Conservation (phyloP, 1,140 invertebrate species). For the Cyphomyrmex costatus region DNA sequence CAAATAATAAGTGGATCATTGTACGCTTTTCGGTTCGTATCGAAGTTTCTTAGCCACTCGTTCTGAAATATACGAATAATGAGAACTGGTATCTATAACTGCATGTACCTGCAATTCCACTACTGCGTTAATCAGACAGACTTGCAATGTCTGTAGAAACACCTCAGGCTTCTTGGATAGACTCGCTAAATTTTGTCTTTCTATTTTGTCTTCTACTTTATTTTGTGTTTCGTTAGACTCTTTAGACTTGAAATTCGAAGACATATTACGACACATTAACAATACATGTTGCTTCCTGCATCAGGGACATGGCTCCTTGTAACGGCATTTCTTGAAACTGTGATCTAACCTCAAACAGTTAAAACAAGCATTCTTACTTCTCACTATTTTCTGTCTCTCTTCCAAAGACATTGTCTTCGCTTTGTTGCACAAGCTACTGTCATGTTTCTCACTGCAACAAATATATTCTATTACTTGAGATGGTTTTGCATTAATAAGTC, state of each 20-base stretch:
- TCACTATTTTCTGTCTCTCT: background rate
- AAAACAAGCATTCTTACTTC: constrained; percentile 5
- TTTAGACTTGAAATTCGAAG: background rate
- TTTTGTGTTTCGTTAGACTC: background rate
- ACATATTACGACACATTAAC: background rate
- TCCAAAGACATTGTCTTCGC: background rate
- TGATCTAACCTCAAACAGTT: background rate
- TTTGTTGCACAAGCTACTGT: background rate
- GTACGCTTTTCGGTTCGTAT: constrained; percentile 19
- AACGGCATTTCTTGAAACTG: background rate
- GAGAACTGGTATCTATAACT: constrained; percentile 62
- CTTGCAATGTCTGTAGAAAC: constrained; percentile 62
- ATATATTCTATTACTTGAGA: background rate
- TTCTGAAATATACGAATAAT: constrained; percentile 55
- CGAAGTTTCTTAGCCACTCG: constrained; percentile 8
- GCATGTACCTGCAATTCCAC: constrained; percentile 41
- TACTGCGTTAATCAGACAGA: constrained; percentile 25
- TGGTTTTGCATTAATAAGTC: background rate
- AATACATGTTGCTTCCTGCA: background rate
- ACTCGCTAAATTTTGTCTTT: constrained; percentile 39
- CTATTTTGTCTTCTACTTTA: background rate
- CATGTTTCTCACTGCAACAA: background rate
- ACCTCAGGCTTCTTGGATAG: constrained; percentile 40
- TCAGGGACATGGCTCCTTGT: background rate
- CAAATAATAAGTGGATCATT: constrained; percentile 58